phyloP scores from a whole-genome alignment of 2,797 vertebrate genomes.

The Poeciliopsis gracilis region DNA sequence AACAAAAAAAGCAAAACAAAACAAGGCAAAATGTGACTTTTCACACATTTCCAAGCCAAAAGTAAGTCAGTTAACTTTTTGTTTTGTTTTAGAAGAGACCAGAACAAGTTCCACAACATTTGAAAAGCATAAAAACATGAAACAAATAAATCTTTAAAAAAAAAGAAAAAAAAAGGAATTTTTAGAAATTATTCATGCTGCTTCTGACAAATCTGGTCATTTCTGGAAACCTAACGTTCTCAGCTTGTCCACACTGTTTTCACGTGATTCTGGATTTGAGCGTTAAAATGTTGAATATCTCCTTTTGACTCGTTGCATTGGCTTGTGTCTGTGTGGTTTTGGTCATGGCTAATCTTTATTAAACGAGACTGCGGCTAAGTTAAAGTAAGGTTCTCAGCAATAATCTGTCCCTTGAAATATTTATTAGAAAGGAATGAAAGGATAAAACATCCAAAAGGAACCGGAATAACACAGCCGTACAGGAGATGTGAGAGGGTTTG shows the following conservation, averaged over 20 bases:
- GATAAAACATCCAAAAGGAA: background rate
- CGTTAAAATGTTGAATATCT: background rate
- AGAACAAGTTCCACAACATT: conserved; percentile 63
- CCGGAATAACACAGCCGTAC: conserved; percentile 6
- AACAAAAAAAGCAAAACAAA: background rate
- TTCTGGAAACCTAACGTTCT: conserved; percentile 1
- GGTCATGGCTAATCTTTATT: background rate
- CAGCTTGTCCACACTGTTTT: background rate
- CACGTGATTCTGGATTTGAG: background rate
- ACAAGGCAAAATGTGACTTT: conserved; percentile 6
- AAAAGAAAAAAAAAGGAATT: background rate
- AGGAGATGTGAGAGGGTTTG: conserved; percentile 69
- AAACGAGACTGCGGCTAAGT: background rate
- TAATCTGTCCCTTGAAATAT: background rate
- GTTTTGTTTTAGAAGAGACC: conserved; percentile 42
- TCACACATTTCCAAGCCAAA: conserved; percentile 30
- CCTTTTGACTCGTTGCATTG: background rate
- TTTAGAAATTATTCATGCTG: conserved; percentile 47
- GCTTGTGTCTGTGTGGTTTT: background rate
- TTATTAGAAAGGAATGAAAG: background rate
- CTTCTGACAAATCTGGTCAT: conserved; percentile 45
- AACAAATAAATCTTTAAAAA: conserved; percentile 44
- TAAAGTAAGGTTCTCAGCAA: background rate
- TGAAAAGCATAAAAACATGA: conserved; percentile 31
- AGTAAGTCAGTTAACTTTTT: conserved; percentile 33